Percentiles rank a stretch among this genome's conserved stretches.
These are phyloP conservation scores for Pollenia angustigena DNA, from an alignment of 2,888 invertebrate genomes.

Conservation along the genomic window DNA sequence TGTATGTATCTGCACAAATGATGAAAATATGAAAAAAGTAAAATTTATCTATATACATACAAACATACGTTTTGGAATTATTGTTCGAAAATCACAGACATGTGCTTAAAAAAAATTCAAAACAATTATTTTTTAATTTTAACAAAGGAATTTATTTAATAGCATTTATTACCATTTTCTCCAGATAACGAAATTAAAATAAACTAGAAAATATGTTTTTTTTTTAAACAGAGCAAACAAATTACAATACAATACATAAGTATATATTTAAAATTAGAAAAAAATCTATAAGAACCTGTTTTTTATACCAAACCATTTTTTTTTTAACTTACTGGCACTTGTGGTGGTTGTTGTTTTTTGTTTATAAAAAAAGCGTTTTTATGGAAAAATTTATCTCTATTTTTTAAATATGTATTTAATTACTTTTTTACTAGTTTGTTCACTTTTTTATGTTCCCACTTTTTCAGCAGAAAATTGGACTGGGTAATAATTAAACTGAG, in stretches of 20 bases:
- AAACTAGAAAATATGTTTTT: not conserved
- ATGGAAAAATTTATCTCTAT: slow-evolving; percentile 29
- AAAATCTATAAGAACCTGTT: slow-evolving; percentile 4
- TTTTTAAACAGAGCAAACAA: slow-evolving; percentile 1
- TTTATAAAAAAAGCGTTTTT: not conserved
- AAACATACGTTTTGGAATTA: not conserved
- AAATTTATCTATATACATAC: not conserved
- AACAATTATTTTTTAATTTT: not conserved
- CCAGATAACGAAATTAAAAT: slow-evolving; percentile 3
- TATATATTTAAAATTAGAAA: not conserved
- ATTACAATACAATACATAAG: not conserved
- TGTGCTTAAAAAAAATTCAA: not conserved
- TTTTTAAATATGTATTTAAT: not conserved
- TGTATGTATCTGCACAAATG: not conserved
- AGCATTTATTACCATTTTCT: not conserved
- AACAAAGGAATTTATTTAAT: slow-evolving; percentile 2
- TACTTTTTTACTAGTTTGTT: not conserved
- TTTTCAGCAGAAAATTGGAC: not conserved
- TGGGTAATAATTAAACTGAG: slow-evolving; percentile 7
- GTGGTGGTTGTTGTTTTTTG: not conserved
- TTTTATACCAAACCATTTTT: not conserved
- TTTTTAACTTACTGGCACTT: slow-evolving; percentile 34
- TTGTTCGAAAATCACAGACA: not conserved
- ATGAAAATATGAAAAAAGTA: slow-evolving; percentile 7
- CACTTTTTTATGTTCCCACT: slow-evolving; percentile 21